A percentile compares a stretch with the other conserved stretches of the same genome.
Evolutionary conservation across 2,888 invertebrate genomes (phyloP).

Genomic region (Fragum sueziense): DNA sequence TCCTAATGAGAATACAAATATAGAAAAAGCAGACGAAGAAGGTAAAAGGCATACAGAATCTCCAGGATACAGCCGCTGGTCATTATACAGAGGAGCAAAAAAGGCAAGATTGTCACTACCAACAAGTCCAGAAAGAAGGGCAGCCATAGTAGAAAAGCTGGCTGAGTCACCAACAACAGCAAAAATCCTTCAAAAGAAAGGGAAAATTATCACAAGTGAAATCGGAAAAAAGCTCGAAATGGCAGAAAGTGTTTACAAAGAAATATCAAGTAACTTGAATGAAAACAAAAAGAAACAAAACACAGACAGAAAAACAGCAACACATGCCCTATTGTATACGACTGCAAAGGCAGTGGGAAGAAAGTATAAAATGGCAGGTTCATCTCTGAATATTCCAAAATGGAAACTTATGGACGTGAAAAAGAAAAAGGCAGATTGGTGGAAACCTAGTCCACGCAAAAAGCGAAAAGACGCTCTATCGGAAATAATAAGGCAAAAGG

Average conservation of each 20-base stretch:
- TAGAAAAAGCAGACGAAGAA: background rate
- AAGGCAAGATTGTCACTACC: slow-evolving; percentile 36
- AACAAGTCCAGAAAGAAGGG: slow-evolving; percentile 42
- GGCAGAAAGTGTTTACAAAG: background rate
- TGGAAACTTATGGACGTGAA: slow-evolving; percentile 32
- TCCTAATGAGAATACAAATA: background rate
- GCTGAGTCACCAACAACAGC: slow-evolving; percentile 35
- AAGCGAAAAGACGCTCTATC: slow-evolving; percentile 22
- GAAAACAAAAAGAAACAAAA: too few species aligned
- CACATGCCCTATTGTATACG: too few species aligned
- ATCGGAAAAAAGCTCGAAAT: slow-evolving; percentile 31
- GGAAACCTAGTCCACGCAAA: slow-evolving; percentile 35
- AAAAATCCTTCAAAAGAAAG: slow-evolving; percentile 32
- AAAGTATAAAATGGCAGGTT: too few species aligned
- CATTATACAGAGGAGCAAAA: slow-evolving; percentile 26
- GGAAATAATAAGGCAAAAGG: slow-evolving; percentile 9
- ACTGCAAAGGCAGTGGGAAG: too few species aligned
- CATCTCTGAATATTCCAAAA: slow-evolving; percentile 18
- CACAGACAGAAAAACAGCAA: too few species aligned
- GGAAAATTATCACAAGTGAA: slow-evolving; percentile 24
- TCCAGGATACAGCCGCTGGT: background rate
- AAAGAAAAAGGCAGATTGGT: slow-evolving; percentile 24
- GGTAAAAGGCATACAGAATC: background rate
- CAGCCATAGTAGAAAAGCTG: slow-evolving; percentile 32
- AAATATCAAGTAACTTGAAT: too few species aligned